A percentile compares a stretch with the other conserved stretches of the same genome.
Evolutionary conservation across 2,113 vertebrate genomes (phyloP).

Genomic region (Triplophysa rosa): DNA sequence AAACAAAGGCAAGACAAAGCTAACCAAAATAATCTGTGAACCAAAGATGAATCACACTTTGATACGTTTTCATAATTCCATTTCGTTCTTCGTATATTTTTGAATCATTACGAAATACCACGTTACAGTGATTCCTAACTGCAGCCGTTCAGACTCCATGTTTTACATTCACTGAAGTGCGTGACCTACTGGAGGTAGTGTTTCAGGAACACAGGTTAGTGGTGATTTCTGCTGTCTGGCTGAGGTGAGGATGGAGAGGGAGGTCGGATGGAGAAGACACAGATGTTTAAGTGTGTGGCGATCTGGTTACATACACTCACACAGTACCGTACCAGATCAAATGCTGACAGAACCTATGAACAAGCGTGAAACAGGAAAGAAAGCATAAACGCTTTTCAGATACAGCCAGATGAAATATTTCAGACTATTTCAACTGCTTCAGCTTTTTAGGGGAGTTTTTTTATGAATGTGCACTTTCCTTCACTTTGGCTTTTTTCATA

Average conservation of each 20-base stretch:
- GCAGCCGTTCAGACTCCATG: neutral
- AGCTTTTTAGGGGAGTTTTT: too few species aligned
- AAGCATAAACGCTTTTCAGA: neutral
- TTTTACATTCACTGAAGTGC: conserved; percentile 31
- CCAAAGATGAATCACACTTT: neutral
- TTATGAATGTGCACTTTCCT: neutral
- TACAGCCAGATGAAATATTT: neutral
- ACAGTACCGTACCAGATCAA: conserved; percentile 84
- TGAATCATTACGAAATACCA: neutral
- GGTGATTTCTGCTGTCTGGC: conserved; percentile 59
- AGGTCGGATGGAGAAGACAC: conserved; percentile 81
- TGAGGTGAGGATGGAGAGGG: conserved; percentile 67
- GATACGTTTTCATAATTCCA: neutral
- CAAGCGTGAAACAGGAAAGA: conserved; percentile 19
- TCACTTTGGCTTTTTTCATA: neutral
- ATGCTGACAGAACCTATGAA: conserved; percentile 77
- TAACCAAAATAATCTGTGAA: neutral
- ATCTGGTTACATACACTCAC: conserved; percentile 87
- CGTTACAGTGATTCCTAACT: neutral
- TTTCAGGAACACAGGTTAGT: conserved; percentile 27
- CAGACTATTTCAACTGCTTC: too few species aligned
- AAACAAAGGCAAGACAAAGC: neutral
- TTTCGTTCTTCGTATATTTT: neutral
- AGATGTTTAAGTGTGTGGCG: conserved; percentile 83
- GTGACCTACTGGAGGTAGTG: conserved; percentile 17